phyloP scores from a whole-genome alignment of 2,888 invertebrate genomes.

The Phortica okadai region DNA sequence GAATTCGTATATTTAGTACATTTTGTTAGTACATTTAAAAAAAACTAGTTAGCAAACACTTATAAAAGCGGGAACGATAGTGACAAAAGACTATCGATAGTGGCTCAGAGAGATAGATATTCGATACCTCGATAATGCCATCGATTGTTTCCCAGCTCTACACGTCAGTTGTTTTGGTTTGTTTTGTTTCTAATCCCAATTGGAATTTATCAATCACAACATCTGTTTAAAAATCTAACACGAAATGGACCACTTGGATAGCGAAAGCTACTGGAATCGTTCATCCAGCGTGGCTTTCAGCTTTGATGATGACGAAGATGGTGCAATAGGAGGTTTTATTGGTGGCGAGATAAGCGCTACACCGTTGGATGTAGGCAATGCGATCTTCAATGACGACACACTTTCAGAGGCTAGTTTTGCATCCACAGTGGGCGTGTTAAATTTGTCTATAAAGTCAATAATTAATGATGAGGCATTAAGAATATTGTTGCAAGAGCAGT shows the following conservation, averaged over 20 bases:
- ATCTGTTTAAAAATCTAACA: not conserved
- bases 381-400: conserved; percentile 71
- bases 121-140: too few relatives aligned
- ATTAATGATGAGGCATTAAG: conserved; percentile 72
- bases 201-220: too few relatives aligned
- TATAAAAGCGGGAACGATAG: too few relatives aligned
- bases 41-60: too few relatives aligned
- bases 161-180: too few relatives aligned
- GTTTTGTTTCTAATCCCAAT: too few relatives aligned
- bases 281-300: conserved; percentile 84
- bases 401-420: conserved; percentile 75
- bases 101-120: too few relatives aligned
- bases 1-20: too few relatives aligned
- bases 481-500: conserved; percentile 68
- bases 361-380: conserved; percentile 41
- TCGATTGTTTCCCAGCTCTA: too few relatives aligned
- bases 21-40: too few relatives aligned
- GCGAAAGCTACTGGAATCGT: conserved; percentile 88
- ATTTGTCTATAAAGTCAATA: conserved; percentile 73
- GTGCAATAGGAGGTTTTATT: conserved; percentile 43
- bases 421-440: conserved; percentile 57
- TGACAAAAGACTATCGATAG: too few relatives aligned
- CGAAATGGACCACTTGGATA: conserved; percentile 76
- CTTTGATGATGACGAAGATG: conserved; percentile 88
- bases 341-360: conserved; percentile 48